Conservation (phyloP, 2,113 vertebrate species). For the Lonchura striata region DNA sequence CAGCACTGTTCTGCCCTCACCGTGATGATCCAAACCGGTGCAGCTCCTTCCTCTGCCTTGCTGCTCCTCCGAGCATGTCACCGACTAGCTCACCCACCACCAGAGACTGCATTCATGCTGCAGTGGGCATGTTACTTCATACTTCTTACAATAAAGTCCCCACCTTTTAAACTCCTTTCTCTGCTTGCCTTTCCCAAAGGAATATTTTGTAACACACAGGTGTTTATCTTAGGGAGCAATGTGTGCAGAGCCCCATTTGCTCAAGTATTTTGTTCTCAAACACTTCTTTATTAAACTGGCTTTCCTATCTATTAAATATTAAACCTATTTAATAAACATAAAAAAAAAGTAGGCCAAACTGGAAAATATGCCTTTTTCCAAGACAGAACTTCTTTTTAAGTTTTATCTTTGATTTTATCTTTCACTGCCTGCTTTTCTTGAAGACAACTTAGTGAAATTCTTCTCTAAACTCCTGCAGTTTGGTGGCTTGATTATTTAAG, state of each 20-base stretch:
- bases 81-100: not conserved
- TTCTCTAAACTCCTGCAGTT: not conserved
- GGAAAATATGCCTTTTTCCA: not conserved
- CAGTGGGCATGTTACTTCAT: not conserved
- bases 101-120: not conserved
- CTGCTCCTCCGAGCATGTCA: rapidly evolving
- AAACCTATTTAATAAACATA: not conserved
- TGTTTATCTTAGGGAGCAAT: not conserved
- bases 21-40: not conserved
- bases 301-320: not conserved
- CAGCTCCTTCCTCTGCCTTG: not conserved
- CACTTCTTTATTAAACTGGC: not conserved
- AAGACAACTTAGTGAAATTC: not conserved
- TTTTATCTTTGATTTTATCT: not conserved
- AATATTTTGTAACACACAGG: not conserved
- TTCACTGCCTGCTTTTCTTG: not conserved
- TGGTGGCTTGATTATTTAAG: not conserved
- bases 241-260: not conserved
- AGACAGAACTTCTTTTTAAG: not conserved
- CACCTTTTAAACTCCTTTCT: not conserved
- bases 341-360: not conserved
- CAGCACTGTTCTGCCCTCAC: not conserved
- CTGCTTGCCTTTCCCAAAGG: not conserved
- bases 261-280: not conserved
- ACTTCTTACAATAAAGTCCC: not conserved